Evolutionary conservation across 2,797 vertebrate species (phyloP).

Genomic region (Brachyrhaphis roseni): DNA sequence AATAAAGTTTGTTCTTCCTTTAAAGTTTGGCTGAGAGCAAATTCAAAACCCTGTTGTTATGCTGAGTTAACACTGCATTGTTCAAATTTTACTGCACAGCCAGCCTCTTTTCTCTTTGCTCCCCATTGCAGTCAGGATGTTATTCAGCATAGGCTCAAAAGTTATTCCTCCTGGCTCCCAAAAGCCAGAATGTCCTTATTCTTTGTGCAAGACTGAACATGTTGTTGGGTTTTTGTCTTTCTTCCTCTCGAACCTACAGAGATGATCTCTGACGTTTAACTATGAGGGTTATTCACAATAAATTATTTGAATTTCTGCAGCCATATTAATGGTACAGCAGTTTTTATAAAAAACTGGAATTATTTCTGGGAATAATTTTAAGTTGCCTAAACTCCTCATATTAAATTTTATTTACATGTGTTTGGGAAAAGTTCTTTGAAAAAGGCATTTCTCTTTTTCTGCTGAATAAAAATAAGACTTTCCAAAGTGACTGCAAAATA

Average conservation of each 20-base stretch:
- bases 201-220: constrained; percentile 8
- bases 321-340: background rate
- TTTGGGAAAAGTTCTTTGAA: background rate
- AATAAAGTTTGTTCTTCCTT: background rate
- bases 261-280: background rate
- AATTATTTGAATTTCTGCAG: background rate
- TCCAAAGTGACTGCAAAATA: background rate
- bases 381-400: background rate
- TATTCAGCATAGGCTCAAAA: constrained; percentile 11
- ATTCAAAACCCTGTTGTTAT: constrained; percentile 31
- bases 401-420: background rate
- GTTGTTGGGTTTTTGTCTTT: background rate
- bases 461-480: background rate
- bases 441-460: background rate
- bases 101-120: constrained; percentile 20
- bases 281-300: background rate
- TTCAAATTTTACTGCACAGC: constrained; percentile 24
- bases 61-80: constrained; percentile 44
- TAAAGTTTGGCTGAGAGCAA: constrained; percentile 25
- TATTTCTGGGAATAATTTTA: background rate
- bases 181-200: constrained; percentile 19
- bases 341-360: background rate
- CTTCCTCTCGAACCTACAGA: background rate
- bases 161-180: constrained; percentile 2
- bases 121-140: constrained; percentile 15